phyloP scores from a whole-genome alignment of 2,888 invertebrate genomes.

The Rugalucina vietnamica region DNA sequence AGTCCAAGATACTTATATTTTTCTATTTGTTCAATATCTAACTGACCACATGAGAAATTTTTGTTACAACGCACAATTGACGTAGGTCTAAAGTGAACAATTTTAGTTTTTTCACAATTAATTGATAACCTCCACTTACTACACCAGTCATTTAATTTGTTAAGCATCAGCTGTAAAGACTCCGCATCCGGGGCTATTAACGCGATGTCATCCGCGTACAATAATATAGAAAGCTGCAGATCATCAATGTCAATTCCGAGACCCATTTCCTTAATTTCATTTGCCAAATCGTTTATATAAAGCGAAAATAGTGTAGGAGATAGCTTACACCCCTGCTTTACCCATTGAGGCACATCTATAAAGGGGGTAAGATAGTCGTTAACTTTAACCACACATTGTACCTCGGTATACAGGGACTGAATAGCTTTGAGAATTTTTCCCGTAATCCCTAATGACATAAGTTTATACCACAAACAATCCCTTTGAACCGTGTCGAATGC shows the following conservation, averaged over 20 bases:
- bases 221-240: not conserved
- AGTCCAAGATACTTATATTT: conserved; percentile 45
- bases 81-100: conserved; percentile 14
- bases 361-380: conserved; percentile 8
- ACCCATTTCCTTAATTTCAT: not conserved
- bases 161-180: conserved; percentile 17
- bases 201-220: conserved; percentile 19
- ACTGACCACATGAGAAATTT: not conserved
- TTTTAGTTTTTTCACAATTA: conserved; percentile 33
- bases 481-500: conserved; percentile 12
- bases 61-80: not conserved
- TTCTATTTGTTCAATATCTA: not conserved
- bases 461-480: conserved; percentile 12
- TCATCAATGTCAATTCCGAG: not conserved
- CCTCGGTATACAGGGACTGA: not conserved
- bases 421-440: conserved; percentile 6
- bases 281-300: not conserved
- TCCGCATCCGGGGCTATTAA: conserved; percentile 15
- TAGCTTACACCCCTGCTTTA: conserved; percentile 17
- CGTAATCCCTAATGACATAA: not conserved
- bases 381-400: not conserved
- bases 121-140: conserved; percentile 30
- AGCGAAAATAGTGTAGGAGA: conserved; percentile 15
- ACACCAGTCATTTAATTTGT: conserved; percentile 12
- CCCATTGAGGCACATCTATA: not conserved